Evolutionary conservation across 2,113 vertebrate genomes (phyloP), one percentile per base, ranked within the genome.

Genomic region (Dipodomys merriami): DNA sequence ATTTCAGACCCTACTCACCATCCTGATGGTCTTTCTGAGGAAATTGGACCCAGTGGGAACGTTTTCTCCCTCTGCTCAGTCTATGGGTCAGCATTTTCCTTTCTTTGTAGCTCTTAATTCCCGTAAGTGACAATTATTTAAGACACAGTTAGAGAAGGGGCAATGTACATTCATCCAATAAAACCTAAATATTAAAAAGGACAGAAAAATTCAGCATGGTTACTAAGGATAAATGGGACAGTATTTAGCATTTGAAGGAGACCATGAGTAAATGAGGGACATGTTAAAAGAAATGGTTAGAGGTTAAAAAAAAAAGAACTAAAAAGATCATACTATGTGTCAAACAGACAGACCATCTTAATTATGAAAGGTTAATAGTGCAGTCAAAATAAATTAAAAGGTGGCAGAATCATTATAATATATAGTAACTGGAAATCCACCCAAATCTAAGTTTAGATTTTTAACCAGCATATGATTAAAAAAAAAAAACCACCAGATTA

Each of bases 101-200:
- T 98, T 94, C 92, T 95, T 97, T 97, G 97, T 97, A 98, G 97
- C 98, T 98, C 97, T 98, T 98, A 98, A 98, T 98, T 98, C 97
- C 97, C 96, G 97, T 98, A 98, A 98, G 98, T 98, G 98, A 97
- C 96, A 98, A 98, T 98, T 98, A 98, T 98, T 98, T 98, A 98
- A 98, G 97, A 96, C 96, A 97, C 94, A 97, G 96, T 98, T 98
- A 98, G 96, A 97, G 96, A 98, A 96, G 97, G 97, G 97, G 90
- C 97, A 98, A 98, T 98, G 97, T 97, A 98, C 97, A 98, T 97
- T 98, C 96, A 97, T 98, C 97, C 96, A 98, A 98, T 98, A 98
- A 98, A 98, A 97, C 93, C 97, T 97, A 98, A 98, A 98, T 98
- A 98, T 98, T 97, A 97, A 98, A 98, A 97, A 97, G 97, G 97